These are phyloP conservation scores for Pollenia griseotomentosa DNA, from an alignment of 2,888 invertebrate genomes.

Conservation along the genomic window DNA sequence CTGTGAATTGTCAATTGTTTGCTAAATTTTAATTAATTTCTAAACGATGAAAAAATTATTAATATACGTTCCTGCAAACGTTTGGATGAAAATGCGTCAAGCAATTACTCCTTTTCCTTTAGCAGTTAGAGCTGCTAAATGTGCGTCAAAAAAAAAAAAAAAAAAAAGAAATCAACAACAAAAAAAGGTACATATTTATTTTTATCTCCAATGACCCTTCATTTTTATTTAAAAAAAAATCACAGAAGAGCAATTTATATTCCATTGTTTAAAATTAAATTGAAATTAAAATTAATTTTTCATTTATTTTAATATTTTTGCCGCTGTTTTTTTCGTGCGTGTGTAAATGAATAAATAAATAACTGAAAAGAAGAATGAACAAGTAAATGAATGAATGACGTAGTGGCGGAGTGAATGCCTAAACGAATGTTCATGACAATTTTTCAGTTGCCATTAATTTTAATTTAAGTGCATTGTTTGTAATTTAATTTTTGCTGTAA, in stretches of 20 bases:
- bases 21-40: slow-evolving; percentile 58
- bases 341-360: slow-evolving; percentile 28
- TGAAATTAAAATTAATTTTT: slow-evolving; percentile 27
- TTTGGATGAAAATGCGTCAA: neutral
- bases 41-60: slow-evolving; percentile 22
- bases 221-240: slow-evolving; percentile 19
- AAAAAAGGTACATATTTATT: too few relatives aligned
- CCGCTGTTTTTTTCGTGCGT: slow-evolving; percentile 18
- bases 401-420: slow-evolving; percentile 10
- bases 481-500: slow-evolving; percentile 47
- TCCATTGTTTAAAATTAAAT: slow-evolving; percentile 49
- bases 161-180: too few relatives aligned
- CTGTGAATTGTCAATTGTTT: slow-evolving; percentile 58
- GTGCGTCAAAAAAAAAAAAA: too few relatives aligned
- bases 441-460: slow-evolving; percentile 54
- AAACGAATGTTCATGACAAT: slow-evolving; percentile 31
- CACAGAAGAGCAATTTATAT: slow-evolving; percentile 11
- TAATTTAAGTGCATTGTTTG: slow-evolving; percentile 57
- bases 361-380: slow-evolving; percentile 1
- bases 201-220: neutral
- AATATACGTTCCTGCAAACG: neutral
- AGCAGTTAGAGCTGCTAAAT: too few relatives aligned
- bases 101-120: neutral
- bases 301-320: neutral
- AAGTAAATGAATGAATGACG: slow-evolving; percentile 24